A percentile compares a stretch with the other conserved stretches of the same genome.
Conservation (phyloP, 2,797 vertebrate species). For the Clamator glandarius region DNA sequence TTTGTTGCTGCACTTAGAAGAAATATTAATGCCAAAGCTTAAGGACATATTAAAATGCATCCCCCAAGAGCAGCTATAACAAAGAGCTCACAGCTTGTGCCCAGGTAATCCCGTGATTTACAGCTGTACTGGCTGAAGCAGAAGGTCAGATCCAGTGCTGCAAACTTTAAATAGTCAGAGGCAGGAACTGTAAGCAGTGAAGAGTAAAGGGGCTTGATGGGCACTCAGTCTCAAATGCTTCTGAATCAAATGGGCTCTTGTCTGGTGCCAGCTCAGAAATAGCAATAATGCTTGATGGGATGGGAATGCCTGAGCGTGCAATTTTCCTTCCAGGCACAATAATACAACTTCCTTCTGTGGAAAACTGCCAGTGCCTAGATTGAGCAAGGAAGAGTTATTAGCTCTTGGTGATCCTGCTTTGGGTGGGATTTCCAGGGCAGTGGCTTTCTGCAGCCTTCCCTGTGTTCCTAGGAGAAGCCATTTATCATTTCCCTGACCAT, state of each 20-base stretch:
- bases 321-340: not conserved
- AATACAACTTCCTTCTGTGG: not conserved
- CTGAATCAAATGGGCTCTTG: not conserved
- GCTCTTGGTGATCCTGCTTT: not conserved
- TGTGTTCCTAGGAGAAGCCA: not conserved
- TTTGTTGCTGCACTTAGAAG: not conserved
- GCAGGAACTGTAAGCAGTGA: not conserved
- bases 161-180: not conserved
- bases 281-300: not conserved
- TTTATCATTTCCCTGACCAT: not conserved
- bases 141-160: accelerated
- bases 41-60: not conserved
- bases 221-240: not conserved
- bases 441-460: not conserved
- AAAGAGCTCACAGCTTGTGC: not conserved
- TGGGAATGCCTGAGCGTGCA: not conserved
- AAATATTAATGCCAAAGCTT: not conserved
- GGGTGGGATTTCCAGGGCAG: not conserved
- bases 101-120: not conserved
- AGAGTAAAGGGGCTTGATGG: not conserved
- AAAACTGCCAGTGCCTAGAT: not conserved
- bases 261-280: not conserved
- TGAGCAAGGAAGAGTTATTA: not conserved
- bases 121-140: not conserved
- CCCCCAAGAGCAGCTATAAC: not conserved